Evolutionary conservation across 2,113 vertebrate species (phyloP).

Genomic region (Cynopterus brachyotis): DNA sequence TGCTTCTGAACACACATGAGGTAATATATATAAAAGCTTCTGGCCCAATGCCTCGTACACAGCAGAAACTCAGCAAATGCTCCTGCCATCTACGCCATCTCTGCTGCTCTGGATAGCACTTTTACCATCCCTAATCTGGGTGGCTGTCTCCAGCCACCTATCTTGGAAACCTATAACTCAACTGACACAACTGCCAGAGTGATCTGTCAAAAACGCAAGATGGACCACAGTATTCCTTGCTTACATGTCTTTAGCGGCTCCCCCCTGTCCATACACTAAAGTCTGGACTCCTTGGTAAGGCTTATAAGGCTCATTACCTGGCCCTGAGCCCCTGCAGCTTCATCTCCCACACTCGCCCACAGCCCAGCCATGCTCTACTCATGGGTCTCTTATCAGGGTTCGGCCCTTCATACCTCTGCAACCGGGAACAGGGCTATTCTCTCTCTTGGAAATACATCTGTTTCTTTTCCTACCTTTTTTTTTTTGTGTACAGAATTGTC

Average conservation of each 20-base stretch:
- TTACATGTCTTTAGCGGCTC: background rate
- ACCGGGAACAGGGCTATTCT: background rate
- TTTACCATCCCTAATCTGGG: background rate
- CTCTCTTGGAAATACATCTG: background rate
- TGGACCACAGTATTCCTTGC: background rate
- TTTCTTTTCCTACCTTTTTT: background rate
- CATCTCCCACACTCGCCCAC: background rate
- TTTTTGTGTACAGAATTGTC: background rate
- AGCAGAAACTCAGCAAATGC: background rate
- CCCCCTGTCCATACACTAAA: accelerated
- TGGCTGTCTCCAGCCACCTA: background rate
- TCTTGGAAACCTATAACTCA: background rate
- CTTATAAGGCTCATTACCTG: background rate
- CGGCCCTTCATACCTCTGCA: background rate
- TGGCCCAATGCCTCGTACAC: background rate
- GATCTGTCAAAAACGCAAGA: background rate
- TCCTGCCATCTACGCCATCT: background rate
- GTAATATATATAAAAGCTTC: background rate
- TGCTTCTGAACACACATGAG: background rate
- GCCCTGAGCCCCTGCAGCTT: background rate
- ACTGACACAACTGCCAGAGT: background rate
- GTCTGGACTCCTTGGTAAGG: background rate
- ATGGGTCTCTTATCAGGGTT: background rate
- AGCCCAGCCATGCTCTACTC: background rate
- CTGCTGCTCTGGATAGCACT: background rate